phyloP scores from a whole-genome alignment of 1,140 invertebrate species.

The Ostrea denselamellosa region DNA sequence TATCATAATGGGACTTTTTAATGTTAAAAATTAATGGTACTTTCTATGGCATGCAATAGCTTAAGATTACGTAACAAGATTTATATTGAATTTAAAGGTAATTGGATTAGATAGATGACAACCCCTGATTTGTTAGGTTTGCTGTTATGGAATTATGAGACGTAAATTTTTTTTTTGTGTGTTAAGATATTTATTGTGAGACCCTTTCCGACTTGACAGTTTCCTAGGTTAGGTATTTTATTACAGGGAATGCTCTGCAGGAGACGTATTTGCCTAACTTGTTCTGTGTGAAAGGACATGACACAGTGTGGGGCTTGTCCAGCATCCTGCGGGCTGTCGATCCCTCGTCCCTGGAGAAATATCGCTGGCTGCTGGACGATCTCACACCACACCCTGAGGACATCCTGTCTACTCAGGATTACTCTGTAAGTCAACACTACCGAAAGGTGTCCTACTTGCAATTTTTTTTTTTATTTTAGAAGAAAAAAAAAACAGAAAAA shows the following conservation, averaged over 20 bases:
- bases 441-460: too few relatives aligned
- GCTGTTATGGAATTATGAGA: not conserved
- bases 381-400: slow-evolving; percentile 68
- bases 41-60: not conserved
- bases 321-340: slow-evolving; percentile 67
- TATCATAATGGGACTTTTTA: too few relatives aligned
- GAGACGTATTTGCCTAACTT: slow-evolving; percentile 68
- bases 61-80: too few relatives aligned
- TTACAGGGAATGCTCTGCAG: slow-evolving; percentile 64
- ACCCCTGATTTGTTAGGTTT: too few relatives aligned
- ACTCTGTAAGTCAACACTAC: slow-evolving; percentile 65
- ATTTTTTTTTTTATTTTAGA: too few relatives aligned
- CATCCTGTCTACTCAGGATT: slow-evolving; percentile 65
- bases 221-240: not conserved
- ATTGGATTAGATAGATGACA: not conserved
- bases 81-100: too few relatives aligned
- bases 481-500: too few relatives aligned
- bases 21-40: too few relatives aligned
- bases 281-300: slow-evolving; percentile 61
- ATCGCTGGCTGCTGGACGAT: slow-evolving; percentile 71
- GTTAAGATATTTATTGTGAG: not conserved
- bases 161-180: not conserved
- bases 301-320: slow-evolving; percentile 68
- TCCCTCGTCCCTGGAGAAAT: slow-evolving; percentile 63
- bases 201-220: not conserved